Percentiles rank a stretch among this genome's conserved stretches.
Evolutionary conservation across 2,113 vertebrate species (phyloP).

Genomic region (Zosterops hypoxanthus): DNA sequence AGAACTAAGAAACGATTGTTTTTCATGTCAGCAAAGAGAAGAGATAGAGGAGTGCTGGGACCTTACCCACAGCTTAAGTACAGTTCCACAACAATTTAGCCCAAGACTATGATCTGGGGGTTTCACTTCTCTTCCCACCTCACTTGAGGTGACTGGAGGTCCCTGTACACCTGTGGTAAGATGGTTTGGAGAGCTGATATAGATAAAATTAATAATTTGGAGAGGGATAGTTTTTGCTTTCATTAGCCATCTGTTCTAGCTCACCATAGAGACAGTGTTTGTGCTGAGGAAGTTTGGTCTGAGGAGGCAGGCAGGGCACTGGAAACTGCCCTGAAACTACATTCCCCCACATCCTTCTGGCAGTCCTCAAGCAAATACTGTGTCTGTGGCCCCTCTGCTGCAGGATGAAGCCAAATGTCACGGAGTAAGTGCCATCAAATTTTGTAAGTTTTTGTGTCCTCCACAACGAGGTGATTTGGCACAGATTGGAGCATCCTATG

Average conservation of each 20-base stretch:
- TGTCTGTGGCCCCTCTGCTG: background rate
- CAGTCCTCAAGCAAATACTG: background rate
- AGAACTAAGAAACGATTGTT: background rate
- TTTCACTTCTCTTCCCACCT: background rate
- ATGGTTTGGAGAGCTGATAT: background rate
- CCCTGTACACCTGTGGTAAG: background rate
- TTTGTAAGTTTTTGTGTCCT: background rate
- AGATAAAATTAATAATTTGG: background rate
- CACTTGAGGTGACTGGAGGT: rapidly evolving
- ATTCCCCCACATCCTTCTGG: background rate
- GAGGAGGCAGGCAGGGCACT: background rate
- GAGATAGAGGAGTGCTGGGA: background rate
- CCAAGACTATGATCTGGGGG: background rate
- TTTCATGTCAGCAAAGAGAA: background rate
- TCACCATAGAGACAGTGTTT: background rate
- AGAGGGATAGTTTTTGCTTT: background rate
- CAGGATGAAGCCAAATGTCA: background rate
- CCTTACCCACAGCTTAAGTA: background rate
- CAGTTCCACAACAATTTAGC: background rate
- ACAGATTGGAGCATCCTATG: background rate
- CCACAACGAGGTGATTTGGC: background rate
- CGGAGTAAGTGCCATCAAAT: background rate
- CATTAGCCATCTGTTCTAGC: background rate
- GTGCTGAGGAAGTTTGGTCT: background rate
- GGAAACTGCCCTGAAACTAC: background rate